phyloP scores from a whole-genome alignment of 2,797 vertebrate species.

The Phrynocephalus forsythii region DNA sequence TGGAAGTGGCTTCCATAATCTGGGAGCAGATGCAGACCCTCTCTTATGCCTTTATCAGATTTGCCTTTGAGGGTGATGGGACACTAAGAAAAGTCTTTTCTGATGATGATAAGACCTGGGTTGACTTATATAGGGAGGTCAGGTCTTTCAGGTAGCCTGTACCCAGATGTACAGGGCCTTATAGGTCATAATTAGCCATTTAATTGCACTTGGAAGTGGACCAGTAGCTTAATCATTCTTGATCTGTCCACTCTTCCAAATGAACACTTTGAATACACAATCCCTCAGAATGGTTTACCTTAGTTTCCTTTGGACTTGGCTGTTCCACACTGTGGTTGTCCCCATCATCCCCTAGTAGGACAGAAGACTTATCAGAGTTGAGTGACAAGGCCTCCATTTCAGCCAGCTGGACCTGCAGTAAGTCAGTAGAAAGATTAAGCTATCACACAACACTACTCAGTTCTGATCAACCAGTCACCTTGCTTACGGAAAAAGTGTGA shows the following conservation, averaged over 20 bases:
- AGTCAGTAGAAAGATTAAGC: conserved; percentile 65
- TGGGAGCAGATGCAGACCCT: no score
- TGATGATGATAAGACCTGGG: no score
- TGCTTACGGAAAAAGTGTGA: conserved; percentile 47
- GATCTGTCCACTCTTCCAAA: background rate
- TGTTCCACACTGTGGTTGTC: conserved; percentile 87
- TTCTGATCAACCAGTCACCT: conserved; percentile 51
- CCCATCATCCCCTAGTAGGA: conserved; percentile 90
- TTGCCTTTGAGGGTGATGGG: no score
- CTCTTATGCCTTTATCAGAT: no score
- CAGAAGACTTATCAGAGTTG: conserved; percentile 95
- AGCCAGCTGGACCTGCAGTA: conserved; percentile 90
- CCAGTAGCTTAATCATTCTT: no score
- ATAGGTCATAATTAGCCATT: no score
- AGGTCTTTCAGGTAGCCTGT: no score
- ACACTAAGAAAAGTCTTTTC: no score
- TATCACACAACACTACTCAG: conserved; percentile 40
- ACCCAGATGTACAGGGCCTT: no score
- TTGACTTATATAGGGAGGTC: no score
- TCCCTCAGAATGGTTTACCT: conserved; percentile 75
- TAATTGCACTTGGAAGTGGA: no score
- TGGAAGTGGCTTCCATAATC: no score
- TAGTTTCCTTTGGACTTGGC: conserved; percentile 80
- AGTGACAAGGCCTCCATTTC: conserved; percentile 96
- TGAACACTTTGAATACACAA: background rate